Base-by-base conservation (phyloP, 2,797 vertebrate species). In the Mycteria americana region DNA sequence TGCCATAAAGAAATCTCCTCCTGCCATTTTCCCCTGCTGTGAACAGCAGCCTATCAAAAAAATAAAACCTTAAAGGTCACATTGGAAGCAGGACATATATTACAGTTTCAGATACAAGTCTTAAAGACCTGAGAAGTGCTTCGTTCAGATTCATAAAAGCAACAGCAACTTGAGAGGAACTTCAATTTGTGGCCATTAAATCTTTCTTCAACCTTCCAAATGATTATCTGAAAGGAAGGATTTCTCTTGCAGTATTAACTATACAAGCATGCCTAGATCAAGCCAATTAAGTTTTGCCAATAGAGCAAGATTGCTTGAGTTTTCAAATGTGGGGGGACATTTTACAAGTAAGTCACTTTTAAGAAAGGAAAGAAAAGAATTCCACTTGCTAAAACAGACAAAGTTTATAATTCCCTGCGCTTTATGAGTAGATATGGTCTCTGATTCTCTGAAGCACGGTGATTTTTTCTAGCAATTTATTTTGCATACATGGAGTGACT, bases 11-110 rank as follows among this genome's bases (percentile, higher is more conserved):
- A 95, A 96, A 89, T 86, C 67, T 81, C 56, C n/a, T 87, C 43
- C 67, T 96, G 83, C 83, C 85, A 91, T 64, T 95, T 96, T 94
- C 27, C 60, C 96, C 70, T 82, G 85, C 93, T 95, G 90, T 85
- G 92, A 96, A 77, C 88, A 95, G 77, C 83, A 94, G 53, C 70
- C 45, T 67, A 89, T 80, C 88, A 91, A 95, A 93, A 83, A 92
- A 89, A 93, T 84, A 85, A 94, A 93, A 85, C 41, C 45, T 96
- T 92, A 96, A 96, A 94, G 97, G 95, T 96, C 94, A 97, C 81
- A 83, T 30, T 95, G 88, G 51, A 96, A 92, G 56, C 23, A 92
- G 86, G 70, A 85, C 1, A 0, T 79, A 83, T 85, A 94, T 92
- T 96, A 76, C 28, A 51, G 27, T 89, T 95, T 91, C 88, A 87